These are phyloP conservation scores for Embidobia sp. DNA, from an alignment of 2,888 invertebrate genomes.

Conservation along the genomic window DNA sequence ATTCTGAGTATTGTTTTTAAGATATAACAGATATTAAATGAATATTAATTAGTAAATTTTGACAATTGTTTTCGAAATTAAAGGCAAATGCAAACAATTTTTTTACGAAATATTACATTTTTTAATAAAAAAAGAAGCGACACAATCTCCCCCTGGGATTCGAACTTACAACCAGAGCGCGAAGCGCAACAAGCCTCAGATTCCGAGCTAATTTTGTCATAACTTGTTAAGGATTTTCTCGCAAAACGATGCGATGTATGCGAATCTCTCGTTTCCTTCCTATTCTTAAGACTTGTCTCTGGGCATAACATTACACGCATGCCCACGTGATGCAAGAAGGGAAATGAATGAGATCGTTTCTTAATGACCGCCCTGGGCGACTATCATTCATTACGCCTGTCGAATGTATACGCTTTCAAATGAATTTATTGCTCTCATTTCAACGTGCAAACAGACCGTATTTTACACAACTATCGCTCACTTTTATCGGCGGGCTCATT, in stretches of 20 bases:
- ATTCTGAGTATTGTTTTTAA: too few species aligned
- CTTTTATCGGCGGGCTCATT: slow-evolving; percentile 51
- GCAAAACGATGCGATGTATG: slow-evolving; percentile 15
- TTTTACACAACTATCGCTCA: slow-evolving; percentile 52
- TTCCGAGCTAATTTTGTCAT: neutral
- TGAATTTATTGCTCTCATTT: slow-evolving; percentile 63
- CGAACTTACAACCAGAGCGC: too few species aligned
- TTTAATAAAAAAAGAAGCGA: too few species aligned
- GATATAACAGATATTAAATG: too few species aligned
- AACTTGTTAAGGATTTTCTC: neutral
- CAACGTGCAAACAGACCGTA: slow-evolving; percentile 63
- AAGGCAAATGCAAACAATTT: too few species aligned
- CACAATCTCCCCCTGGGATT: too few species aligned
- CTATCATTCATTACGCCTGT: slow-evolving; percentile 64
- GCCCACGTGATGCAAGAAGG: slow-evolving; percentile 56
- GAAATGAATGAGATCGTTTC: slow-evolving; percentile 65
- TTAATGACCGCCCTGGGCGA: slow-evolving; percentile 63
- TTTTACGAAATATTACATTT: too few species aligned
- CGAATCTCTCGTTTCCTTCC: slow-evolving; percentile 19
- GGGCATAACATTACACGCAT: slow-evolving; percentile 51
- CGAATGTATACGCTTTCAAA: slow-evolving; percentile 60
- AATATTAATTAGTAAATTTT: too few species aligned
- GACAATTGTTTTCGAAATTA: too few species aligned
- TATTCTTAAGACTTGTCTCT: slow-evolving; percentile 31
- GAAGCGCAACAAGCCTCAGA: too few species aligned